These are phyloP conservation scores for Zaprionus davidi DNA, from an alignment of 1,140 invertebrate species.

Conservation along the genomic window DNA sequence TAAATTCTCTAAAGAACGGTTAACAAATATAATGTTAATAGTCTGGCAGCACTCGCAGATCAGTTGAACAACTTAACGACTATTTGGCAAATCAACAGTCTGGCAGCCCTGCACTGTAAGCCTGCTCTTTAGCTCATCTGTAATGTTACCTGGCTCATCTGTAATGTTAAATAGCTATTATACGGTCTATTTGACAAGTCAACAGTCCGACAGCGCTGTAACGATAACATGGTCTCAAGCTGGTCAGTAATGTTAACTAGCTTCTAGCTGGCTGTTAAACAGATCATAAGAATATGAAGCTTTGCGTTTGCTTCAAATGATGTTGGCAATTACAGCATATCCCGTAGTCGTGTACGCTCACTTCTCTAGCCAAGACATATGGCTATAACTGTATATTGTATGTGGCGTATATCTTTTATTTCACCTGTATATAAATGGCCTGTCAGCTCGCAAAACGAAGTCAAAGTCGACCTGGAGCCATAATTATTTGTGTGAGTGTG, in stretches of 20 bases:
- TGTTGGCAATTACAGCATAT: background rate
- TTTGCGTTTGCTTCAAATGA: background rate
- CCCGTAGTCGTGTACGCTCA: background rate
- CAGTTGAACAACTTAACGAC: background rate
- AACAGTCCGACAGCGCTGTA: too few relatives aligned
- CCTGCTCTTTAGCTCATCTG: too few relatives aligned
- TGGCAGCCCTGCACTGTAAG: background rate
- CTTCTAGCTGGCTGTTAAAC: background rate
- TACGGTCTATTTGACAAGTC: too few relatives aligned
- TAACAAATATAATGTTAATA: background rate
- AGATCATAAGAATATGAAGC: background rate
- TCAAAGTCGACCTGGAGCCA: constrained; percentile 52
- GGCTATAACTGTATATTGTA: constrained; percentile 1
- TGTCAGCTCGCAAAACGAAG: constrained; percentile 65
- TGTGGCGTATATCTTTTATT: constrained; percentile 21
- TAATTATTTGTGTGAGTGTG: constrained; percentile 59
- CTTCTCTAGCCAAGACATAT: background rate
- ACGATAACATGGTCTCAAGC: too few relatives aligned
- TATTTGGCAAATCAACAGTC: too few relatives aligned
- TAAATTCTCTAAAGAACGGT: background rate
- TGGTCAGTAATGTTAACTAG: background rate
- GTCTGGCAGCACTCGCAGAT: background rate
- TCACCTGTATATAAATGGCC: constrained; percentile 59
- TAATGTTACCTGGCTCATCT: too few relatives aligned
- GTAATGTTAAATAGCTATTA: too few relatives aligned